A percentile compares a stretch with the other conserved stretches of the same genome.
Evolutionary conservation across 1,140 invertebrate species (phyloP).

Genomic region (Cotesia typhae): DNA sequence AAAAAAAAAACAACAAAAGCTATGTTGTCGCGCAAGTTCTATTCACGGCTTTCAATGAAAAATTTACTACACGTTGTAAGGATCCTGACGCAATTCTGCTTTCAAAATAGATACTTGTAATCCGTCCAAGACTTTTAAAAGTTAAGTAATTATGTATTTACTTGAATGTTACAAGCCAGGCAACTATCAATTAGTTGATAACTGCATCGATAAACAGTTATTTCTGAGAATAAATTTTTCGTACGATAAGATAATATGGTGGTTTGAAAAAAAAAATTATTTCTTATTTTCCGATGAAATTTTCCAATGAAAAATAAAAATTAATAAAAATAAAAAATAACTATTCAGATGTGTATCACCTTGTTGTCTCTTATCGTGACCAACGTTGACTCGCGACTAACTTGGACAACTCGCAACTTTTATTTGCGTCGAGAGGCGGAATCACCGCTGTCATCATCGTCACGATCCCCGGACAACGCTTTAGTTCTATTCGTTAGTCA

Average conservation of each 20-base stretch:
- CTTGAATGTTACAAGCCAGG: no score
- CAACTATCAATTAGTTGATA: no score
- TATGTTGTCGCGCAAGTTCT: slow-evolving; percentile 35
- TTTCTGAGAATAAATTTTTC: no score
- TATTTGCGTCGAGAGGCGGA: slow-evolving; percentile 37
- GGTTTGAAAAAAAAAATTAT: no score
- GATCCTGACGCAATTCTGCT: slow-evolving; percentile 44
- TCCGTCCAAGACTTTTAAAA: no score
- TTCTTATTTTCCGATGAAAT: no score
- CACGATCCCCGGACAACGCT: background rate
- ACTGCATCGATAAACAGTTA: no score
- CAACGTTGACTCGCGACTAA: slow-evolving; percentile 34
- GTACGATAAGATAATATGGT: no score
- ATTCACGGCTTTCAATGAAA: slow-evolving; percentile 52
- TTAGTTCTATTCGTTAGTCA: slow-evolving; percentile 7
- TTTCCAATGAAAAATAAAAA: background rate
- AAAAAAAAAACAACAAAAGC: slow-evolving; percentile 7
- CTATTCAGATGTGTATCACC: background rate
- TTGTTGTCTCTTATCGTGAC: slow-evolving; percentile 27
- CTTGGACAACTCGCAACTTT: slow-evolving; percentile 34
- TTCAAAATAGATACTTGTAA: slow-evolving; percentile 47
- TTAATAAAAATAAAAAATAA: background rate
- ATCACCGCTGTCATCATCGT: slow-evolving; percentile 32
- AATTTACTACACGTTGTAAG: slow-evolving; percentile 25
- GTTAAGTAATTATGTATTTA: no score